A percentile compares a stretch with the other conserved stretches of the same genome.
These are phyloP conservation scores for Arenicola marina DNA, from an alignment of 2,888 invertebrate species.

Conservation along the genomic window DNA sequence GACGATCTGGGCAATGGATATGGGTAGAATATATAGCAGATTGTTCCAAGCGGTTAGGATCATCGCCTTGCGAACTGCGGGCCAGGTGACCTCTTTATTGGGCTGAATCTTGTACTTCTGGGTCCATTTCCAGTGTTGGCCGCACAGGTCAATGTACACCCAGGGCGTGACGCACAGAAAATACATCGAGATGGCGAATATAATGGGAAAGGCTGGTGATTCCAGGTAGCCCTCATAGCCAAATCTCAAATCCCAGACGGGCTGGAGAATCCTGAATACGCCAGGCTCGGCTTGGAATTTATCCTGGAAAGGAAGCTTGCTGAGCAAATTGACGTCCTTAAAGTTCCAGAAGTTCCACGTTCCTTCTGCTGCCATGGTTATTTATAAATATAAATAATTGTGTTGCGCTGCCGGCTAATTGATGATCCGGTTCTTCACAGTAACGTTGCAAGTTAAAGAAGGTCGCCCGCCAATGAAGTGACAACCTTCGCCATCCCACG, in stretches of 20 bases:
- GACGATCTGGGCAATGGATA: conserved; percentile 61
- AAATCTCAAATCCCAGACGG: conserved; percentile 58
- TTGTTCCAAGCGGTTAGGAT: conserved; percentile 57
- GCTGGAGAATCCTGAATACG: conserved; percentile 51
- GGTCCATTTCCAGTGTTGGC: conserved; percentile 54
- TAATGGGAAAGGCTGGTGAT: conserved; percentile 63
- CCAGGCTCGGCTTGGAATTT: too few relatives aligned
- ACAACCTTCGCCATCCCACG: too few relatives aligned
- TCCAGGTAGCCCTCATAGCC: conserved; percentile 57
- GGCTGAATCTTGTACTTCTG: conserved; percentile 56
- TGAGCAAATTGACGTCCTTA: too few relatives aligned
- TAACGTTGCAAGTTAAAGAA: too few relatives aligned
- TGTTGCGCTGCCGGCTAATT: too few relatives aligned
- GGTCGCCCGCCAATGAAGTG: too few relatives aligned
- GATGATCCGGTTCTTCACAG: too few relatives aligned
- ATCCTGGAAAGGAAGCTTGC: too few relatives aligned
- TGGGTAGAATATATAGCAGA: conserved; percentile 60
- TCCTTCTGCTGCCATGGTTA: too few relatives aligned
- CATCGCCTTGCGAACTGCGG: conserved; percentile 47
- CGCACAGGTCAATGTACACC: conserved; percentile 59
- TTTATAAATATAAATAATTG: too few relatives aligned
- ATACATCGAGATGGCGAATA: conserved; percentile 61
- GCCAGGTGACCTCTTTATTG: conserved; percentile 47
- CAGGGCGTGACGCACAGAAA: conserved; percentile 61
- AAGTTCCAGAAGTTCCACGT: too few relatives aligned